Base-by-base conservation (phyloP, 2,797 vertebrate genomes). In the Acridotheres tristis region DNA sequence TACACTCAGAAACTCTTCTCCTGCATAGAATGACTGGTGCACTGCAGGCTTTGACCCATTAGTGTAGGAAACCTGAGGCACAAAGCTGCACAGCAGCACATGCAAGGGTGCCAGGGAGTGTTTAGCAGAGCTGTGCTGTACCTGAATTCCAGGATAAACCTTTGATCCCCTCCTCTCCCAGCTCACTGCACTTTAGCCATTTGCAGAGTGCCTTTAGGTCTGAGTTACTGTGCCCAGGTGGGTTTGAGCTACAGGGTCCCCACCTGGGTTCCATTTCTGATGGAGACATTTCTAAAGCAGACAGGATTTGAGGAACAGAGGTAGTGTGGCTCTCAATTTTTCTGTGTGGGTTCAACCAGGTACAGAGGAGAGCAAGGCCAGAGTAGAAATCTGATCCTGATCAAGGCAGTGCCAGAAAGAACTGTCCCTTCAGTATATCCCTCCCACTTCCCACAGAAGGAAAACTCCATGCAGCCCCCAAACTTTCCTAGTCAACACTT, bases 171-270 rank as follows among this genome's bases (percentile, higher is more conserved):
- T 65, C 29, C 42, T 26, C 40, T 74, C 48, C 73, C 82, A 55
- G 65, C 36, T 40, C n/a, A 0, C 1, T 25, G 51, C 25, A 4
- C 10, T 48, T 42, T 1, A 47, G 55, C 38, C 7, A 0, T 6
- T 10, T 59, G 68, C 88, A 71, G 75, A 19, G 68, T 1, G 13
- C 23, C 2, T 1, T 18, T n/a, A 13, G 13, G 8, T 8, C 47
- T 34, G 14, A 6, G 1, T 9, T 10, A 0, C 45, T 16, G 16
- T 16, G 34, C 18, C 76, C 54, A 15, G 25, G 55, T 9, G 19
- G 9, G 34, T 27, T 51, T 9, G 48, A 82, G 59, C 32, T 38
- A 1, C 7, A 4, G 16, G 30, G 6, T 34, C 53, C 71, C 50
- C 50, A 22, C 27, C 42, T 5, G 26, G 26, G 16, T 11, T 78